These are phyloP conservation scores for Oophaga pumilio DNA, from an alignment of 2,113 vertebrate genomes.

Conservation along the genomic window DNA sequence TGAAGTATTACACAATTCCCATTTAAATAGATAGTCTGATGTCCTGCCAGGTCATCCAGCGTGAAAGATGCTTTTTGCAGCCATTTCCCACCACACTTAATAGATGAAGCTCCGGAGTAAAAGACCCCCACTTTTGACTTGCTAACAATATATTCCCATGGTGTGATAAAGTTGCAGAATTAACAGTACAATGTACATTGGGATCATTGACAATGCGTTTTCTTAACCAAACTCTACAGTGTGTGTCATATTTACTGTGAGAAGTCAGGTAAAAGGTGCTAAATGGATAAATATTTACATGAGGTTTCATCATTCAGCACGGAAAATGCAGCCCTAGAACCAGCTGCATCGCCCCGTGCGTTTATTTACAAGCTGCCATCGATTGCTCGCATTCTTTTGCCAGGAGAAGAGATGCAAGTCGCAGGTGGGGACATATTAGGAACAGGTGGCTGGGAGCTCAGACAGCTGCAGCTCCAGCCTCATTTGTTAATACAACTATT, in stretches of 20 bases:
- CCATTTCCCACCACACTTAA: no score
- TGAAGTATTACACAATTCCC: not conserved
- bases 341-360: slow-evolving; percentile 16
- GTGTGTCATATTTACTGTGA: not conserved
- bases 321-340: not conserved
- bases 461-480: slow-evolving; percentile 28
- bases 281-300: slow-evolving; percentile 4
- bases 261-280: not conserved
- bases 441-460: slow-evolving; percentile 30
- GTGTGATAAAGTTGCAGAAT: no score
- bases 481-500: slow-evolving; percentile 28
- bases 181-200: no score
- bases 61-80: not conserved
- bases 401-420: not conserved
- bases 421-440: slow-evolving; percentile 43
- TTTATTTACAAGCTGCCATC: slow-evolving; percentile 34
- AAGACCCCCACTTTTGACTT: not conserved
- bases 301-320: not conserved
- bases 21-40: not conserved
- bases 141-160: not conserved
- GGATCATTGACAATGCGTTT: no score
- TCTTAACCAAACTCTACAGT: no score
- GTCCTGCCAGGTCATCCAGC: not conserved
- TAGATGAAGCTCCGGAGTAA: no score
- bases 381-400: not conserved